These are phyloP conservation scores for Corythornis vintsioides DNA, from an alignment of 2,113 vertebrate genomes.

Conservation along the genomic window DNA sequence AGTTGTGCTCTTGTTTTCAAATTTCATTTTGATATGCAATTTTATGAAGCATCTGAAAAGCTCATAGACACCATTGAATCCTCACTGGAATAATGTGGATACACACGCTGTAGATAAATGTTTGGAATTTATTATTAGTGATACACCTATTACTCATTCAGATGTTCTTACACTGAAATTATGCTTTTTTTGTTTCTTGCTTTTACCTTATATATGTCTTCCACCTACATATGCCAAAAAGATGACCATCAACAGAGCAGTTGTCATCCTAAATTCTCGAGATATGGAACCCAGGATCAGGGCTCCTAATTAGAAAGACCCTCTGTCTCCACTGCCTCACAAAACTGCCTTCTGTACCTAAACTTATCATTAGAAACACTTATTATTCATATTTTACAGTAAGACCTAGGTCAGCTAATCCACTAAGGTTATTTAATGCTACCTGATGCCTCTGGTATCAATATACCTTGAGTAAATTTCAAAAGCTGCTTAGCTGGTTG, in stretches of 20 bases:
- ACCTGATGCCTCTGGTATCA: not conserved
- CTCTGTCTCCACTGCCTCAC: not conserved
- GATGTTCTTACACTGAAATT: not conserved
- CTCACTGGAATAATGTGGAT: not conserved
- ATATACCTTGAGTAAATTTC: not conserved
- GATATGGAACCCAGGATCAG: not conserved
- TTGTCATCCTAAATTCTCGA: not conserved
- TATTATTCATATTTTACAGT: not conserved
- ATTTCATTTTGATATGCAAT: not conserved
- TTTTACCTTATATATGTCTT: not conserved
- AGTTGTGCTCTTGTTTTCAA: not conserved
- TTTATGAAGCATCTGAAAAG: not conserved
- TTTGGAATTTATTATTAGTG: not conserved
- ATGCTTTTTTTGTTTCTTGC: not conserved
- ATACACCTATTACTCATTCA: not conserved
- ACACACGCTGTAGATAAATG: not conserved
- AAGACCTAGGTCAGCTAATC: not conserved
- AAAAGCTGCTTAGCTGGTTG: conserved; percentile 3
- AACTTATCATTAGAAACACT: not conserved
- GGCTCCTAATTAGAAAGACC: not conserved
- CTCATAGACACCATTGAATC: not conserved
- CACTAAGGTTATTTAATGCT: not conserved
- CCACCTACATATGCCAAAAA: not conserved
- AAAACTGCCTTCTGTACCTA: not conserved
- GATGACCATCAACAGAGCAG: not conserved